A percentile compares a stretch with the other conserved stretches of the same genome.
phyloP scores from a whole-genome alignment of 2,888 invertebrate species.

The Cremastinae sp. region DNA sequence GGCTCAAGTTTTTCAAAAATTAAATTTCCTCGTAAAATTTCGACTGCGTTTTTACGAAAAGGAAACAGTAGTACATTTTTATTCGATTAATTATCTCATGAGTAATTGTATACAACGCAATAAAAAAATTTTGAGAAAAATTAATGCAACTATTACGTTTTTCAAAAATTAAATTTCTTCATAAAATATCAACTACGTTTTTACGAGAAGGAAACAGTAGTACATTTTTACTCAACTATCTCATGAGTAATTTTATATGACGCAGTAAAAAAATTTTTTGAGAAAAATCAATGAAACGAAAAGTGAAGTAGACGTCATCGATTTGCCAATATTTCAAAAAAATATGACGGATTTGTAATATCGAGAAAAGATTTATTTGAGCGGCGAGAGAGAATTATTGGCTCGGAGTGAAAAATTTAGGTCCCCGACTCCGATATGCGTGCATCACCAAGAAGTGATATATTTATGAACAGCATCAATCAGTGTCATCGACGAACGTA shows the following conservation, averaged over 20 bases:
- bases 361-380: conserved; percentile 35
- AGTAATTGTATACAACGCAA: background rate
- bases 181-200: too few species aligned
- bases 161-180: background rate
- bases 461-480: conserved; percentile 57
- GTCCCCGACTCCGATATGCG: background rate
- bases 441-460: conserved; percentile 11
- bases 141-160: background rate
- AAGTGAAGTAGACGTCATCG: background rate
- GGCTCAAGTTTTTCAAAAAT: background rate
- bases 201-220: too few species aligned
- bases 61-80: too few species aligned
- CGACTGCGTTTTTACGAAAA: too few species aligned
- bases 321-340: conserved; percentile 3
- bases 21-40: too few species aligned
- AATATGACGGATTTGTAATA: conserved; percentile 39
- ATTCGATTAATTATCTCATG: too few species aligned
- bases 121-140: background rate
- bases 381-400: conserved; percentile 33
- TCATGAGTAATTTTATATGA: background rate
- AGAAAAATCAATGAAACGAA: background rate
- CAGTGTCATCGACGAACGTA: conserved; percentile 50
- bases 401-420: conserved; percentile 32
- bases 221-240: too few species aligned
- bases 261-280: background rate